A percentile compares a stretch with the other conserved stretches of the same genome.
These are phyloP conservation scores for Gnathonemus echidnorhynchus DNA, from an alignment of 2,113 vertebrate species.

Conservation along the genomic window DNA sequence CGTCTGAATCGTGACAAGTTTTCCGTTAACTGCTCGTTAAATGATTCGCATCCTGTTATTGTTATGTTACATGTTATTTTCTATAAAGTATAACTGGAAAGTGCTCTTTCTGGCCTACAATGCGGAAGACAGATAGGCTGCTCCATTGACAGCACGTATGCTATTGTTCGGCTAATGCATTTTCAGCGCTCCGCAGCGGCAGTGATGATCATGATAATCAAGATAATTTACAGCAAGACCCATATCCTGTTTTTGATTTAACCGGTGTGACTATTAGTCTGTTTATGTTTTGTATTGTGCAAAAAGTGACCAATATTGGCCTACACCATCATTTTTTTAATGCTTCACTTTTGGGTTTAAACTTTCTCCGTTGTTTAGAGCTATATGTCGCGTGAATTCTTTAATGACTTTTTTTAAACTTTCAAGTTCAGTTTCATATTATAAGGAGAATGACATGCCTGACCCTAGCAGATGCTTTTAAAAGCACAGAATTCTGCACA, in stretches of 20 bases:
- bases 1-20: background rate
- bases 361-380: background rate
- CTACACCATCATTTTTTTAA: background rate
- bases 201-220: background rate
- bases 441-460: background rate
- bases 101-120: background rate
- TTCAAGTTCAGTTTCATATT: background rate
- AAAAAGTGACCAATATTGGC: background rate
- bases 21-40: background rate
- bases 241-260: background rate
- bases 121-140: background rate
- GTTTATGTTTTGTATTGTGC: background rate
- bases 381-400: background rate
- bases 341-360: background rate
- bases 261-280: background rate
- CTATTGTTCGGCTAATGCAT: constrained; percentile 6
- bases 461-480: background rate
- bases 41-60: constrained; percentile 7
- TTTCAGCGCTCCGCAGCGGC: background rate
- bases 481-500: background rate
- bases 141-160: background rate
- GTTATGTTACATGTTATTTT: background rate
- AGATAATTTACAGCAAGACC: background rate
- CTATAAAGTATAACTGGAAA: background rate
- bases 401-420: background rate